Evolutionary conservation across 2,113 vertebrate genomes (phyloP).

Genomic region (Silurus glanis): DNA sequence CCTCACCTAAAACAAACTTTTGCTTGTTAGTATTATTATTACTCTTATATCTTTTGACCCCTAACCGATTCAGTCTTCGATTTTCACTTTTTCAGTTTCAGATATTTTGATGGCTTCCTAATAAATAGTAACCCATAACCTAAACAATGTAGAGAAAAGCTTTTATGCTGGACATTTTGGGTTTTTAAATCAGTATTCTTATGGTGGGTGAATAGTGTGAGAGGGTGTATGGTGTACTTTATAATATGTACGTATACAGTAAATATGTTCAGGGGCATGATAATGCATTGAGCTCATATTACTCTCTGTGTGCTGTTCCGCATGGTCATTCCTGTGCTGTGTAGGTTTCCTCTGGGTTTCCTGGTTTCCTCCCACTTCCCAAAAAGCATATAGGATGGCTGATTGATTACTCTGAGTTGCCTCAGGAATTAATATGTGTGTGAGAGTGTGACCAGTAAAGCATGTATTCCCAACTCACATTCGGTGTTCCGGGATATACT

Average conservation of each 20-base stretch:
- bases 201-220: not conserved
- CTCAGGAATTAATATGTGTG: not conserved
- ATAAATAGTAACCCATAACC: not conserved
- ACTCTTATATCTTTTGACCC: not conserved
- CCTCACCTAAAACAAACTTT: not conserved
- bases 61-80: not conserved
- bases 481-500: not conserved
- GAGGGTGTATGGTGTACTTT: not conserved
- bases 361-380: not conserved
- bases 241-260: not conserved
- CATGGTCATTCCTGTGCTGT: not conserved
- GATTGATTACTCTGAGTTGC: not conserved
- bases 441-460: not conserved
- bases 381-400: not conserved
- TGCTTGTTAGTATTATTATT: not conserved
- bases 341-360: not conserved
- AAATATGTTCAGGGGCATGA: not conserved
- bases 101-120: not conserved
- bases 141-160: not conserved
- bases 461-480: not conserved
- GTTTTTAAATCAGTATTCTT: not conserved
- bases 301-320: not conserved
- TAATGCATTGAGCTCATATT: not conserved
- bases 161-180: not conserved
- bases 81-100: not conserved